Conservation (phyloP, 2,797 vertebrate species). For the Cirrhinus molitorella region DNA sequence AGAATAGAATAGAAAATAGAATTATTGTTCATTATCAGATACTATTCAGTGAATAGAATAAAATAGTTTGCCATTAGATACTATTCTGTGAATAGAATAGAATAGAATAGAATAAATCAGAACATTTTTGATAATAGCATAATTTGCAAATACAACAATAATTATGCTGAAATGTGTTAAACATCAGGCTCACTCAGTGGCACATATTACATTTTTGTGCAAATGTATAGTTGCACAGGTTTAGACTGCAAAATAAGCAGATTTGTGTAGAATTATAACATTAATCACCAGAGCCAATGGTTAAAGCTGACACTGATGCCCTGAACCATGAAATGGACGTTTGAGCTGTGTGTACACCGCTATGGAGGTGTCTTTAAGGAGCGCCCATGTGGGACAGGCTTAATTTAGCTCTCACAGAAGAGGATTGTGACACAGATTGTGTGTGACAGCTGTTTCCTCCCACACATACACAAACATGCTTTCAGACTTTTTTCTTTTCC, state of each 20-base stretch:
- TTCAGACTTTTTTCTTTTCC: constrained; percentile 46
- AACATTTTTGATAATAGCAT: no score
- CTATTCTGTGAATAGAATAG: not conserved
- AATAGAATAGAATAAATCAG: not conserved
- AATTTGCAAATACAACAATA: not conserved
- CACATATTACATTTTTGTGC: not conserved
- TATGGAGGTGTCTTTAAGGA: constrained; percentile 45
- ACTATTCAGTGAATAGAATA: not conserved
- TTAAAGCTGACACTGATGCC: constrained; percentile 30
- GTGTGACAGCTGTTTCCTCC: constrained; percentile 57
- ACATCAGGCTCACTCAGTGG: not conserved
- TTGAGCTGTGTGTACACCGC: not conserved
- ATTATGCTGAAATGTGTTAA: not conserved
- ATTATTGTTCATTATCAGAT: no score
- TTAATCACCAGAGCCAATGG: not conserved
- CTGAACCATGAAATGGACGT: constrained; percentile 20
- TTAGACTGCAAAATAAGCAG: not conserved
- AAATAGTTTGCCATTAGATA: no score
- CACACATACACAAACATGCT: constrained; percentile 50
- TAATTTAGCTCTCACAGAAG: constrained; percentile 51
- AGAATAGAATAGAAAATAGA: not conserved
- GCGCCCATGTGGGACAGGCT: constrained; percentile 35
- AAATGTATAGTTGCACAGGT: not conserved
- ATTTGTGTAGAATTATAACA: constrained; percentile 1
- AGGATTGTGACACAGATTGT: constrained; percentile 51